Evolutionary conservation across 2,113 vertebrate species (phyloP).

Genomic region (Plecotus auritus): DNA sequence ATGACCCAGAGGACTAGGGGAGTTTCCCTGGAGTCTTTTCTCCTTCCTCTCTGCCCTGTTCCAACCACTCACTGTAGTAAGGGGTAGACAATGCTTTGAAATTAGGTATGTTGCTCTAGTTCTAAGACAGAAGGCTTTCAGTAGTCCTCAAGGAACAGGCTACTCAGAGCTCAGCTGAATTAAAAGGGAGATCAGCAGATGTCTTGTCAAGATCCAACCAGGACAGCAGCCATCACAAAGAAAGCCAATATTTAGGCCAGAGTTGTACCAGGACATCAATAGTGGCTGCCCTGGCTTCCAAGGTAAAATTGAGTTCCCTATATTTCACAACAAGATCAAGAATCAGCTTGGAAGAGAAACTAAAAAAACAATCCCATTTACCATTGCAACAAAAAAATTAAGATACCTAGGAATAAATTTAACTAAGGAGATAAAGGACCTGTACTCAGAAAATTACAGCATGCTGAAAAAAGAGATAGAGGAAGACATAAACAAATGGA

Average conservation of each 20-base stretch:
- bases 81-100: rapidly evolving
- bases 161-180: background rate
- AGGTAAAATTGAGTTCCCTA: background rate
- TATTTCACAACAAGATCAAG: background rate
- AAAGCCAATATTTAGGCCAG: background rate
- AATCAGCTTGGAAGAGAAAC: background rate
- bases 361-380: no score
- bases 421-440: no score
- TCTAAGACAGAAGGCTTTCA: background rate
- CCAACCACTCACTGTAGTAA: background rate
- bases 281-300: background rate
- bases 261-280: background rate
- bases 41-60: background rate
- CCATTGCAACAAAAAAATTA: no score
- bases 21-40: background rate
- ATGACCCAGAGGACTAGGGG: background rate
- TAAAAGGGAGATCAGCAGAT: background rate
- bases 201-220: background rate
- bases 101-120: background rate
- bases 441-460: no score
- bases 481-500: no score
- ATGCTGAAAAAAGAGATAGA: no score
- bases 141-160: background rate
- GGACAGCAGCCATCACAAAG: background rate
- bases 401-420: no score